phyloP scores from a whole-genome alignment of 2,888 invertebrate genomes.

The Thera obeliscata region DNA sequence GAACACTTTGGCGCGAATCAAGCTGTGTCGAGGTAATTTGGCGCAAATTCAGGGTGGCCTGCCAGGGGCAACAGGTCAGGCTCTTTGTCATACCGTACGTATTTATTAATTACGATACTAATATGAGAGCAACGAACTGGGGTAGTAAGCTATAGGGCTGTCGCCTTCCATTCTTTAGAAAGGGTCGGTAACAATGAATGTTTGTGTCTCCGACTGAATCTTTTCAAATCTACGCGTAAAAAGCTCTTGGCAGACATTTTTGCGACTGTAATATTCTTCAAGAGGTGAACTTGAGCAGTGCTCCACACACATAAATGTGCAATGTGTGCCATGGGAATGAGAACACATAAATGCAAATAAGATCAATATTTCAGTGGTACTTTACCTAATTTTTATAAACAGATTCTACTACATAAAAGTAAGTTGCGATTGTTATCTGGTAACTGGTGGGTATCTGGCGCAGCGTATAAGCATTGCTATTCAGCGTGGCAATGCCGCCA shows the following conservation, averaged over 20 bases:
- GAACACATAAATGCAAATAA: too few species aligned
- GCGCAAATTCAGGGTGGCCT: constrained; percentile 55
- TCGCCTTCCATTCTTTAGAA: not conserved
- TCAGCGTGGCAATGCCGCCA: too few species aligned
- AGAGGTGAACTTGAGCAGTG: not conserved
- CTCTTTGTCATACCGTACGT: constrained; percentile 26
- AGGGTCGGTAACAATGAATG: not conserved
- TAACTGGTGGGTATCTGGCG: too few species aligned
- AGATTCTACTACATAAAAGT: too few species aligned
- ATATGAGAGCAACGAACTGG: constrained; percentile 1
- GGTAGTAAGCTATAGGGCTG: not conserved
- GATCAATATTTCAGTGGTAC: too few species aligned
- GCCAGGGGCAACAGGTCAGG: constrained; percentile 71
- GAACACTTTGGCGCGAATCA: constrained; percentile 54
- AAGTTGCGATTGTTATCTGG: too few species aligned
- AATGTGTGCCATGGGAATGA: too few species aligned
- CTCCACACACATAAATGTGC: too few species aligned
- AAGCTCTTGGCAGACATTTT: not conserved
- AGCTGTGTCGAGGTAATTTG: constrained; percentile 60
- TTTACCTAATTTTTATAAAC: too few species aligned
- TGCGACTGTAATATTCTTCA: not conserved
- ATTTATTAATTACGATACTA: constrained; percentile 12
- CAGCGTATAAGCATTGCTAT: too few species aligned
- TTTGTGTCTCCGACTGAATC: not conserved
- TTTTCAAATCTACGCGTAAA: not conserved